Evolutionary conservation across 2,797 vertebrate genomes (phyloP).

Genomic region (Percopsis omiscomaycus): DNA sequence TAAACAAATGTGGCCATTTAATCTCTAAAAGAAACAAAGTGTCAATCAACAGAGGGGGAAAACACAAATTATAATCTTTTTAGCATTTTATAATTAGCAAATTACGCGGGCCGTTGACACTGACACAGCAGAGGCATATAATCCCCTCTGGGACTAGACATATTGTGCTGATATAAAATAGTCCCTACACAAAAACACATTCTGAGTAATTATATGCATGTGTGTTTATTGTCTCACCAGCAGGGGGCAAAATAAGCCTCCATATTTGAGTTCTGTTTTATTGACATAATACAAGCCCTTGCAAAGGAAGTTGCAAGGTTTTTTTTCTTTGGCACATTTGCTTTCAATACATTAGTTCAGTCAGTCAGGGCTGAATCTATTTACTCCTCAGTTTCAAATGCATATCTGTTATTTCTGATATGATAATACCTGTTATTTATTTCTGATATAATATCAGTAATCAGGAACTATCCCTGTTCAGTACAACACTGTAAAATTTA

Average conservation of each 20-base stretch:
- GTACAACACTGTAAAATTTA: conserved; percentile 34
- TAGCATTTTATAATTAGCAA: not conserved
- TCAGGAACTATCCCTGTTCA: conserved; percentile 3
- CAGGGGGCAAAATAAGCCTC: conserved; percentile 54
- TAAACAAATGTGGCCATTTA: too few relatives aligned
- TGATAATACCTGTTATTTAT: too few relatives aligned
- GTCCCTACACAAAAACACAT: too few relatives aligned
- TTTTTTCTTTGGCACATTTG: too few relatives aligned
- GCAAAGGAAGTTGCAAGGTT: not conserved
- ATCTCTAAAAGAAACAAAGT: too few relatives aligned
- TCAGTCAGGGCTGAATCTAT: too few relatives aligned
- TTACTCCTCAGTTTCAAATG: too few relatives aligned
- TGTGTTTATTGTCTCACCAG: conserved; percentile 45
- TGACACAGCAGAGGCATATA: not conserved
- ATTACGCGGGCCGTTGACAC: not conserved
- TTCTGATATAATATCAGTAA: too few relatives aligned
- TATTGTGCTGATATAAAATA: not conserved
- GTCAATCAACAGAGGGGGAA: not conserved
- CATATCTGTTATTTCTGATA: too few relatives aligned
- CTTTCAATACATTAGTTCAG: too few relatives aligned
- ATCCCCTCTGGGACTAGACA: not conserved
- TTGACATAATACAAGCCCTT: conserved; percentile 4
- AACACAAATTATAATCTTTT: not conserved
- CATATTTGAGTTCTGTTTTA: not conserved
- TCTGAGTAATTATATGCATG: not conserved